Evolutionary conservation across 1,140 invertebrate species (phyloP), one percentile per base, ranked within the genome.

Genomic region (Tetragonula clypearis): DNA sequence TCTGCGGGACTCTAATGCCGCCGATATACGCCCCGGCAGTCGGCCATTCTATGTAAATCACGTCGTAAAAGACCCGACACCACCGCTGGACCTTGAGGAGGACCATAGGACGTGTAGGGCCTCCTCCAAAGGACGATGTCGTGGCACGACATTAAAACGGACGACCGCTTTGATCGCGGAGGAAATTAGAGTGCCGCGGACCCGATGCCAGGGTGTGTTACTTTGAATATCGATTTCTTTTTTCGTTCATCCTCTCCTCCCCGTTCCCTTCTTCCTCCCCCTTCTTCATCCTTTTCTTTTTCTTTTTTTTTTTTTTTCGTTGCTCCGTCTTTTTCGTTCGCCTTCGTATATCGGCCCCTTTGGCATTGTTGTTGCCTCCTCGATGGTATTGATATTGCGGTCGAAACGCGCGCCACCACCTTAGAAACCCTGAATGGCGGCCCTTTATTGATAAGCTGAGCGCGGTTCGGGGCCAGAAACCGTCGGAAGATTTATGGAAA

Each of bases 21-120:
- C 83, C 87, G 89, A 90, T 92, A 86, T 89, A 90, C 88, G 88
- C 89, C 88, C 79, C 90, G 87, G 84, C 84, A 79, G 84, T 84
- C 90, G 91, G 69, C 93, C 92, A 94, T 95, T 95, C 94, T 95
- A 95, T 95, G 94, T 94, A 94, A 94, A 94, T 95, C 92, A 87
- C 87, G 88, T 93, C 92, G 91, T 94, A 94, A 93, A 94, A 92
- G 90, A 91, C 91, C 91, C 92, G 91, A 94, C 93, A 93, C 91
- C 89, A 92, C 87, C 91, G 35, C 89, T 89, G 89, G 91, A 89
- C 92, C 91, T 85, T 85, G 84, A 85, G 78, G 88, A 92, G 88
- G 89, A 87, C 90, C 85, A 81, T 85, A 84, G 82, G 81, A 81
- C 84, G 78, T 81, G 58, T 77, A 62, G 84, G 76, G 69, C 78